Base-by-base conservation (phyloP, 2,888 invertebrate genomes). In the Zele albiditarsus region DNA sequence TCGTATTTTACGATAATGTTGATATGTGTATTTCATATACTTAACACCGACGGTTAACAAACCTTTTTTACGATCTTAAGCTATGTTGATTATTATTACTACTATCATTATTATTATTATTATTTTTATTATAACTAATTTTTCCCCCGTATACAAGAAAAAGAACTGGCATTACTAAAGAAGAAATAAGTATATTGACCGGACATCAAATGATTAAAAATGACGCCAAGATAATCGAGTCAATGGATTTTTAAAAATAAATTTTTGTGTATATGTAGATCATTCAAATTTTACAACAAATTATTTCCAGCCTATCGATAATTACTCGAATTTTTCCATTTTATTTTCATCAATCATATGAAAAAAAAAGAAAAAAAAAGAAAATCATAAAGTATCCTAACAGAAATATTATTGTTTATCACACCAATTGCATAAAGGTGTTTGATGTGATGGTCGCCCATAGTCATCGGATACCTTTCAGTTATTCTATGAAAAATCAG, bases 311-410 rank as follows among this genome's bases (percentile, higher is more conserved):
- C 33, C 33, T 49, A 53, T 42, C 42, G 33, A 72, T 71, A 71
- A 49, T 71, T 78, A 65, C 73, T 79, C 71, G 74, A 77, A 75
- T 68, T 63, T 71, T 33, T 58, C 70, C 77, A 20, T 28, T 46
- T 68, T 76, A 62, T 57, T 70, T 73, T 77, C 71, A 73, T 77
- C 70, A 65, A 68, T 73, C 71, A 67, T 68, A 74, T 67, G 27
- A 23, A 28, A 12, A 8, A 28, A 23, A n/a, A 16, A 27, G n/a
- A 42, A 23, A 28, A 12, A 8, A 28, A 23, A n/a, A 16, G n/a
- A 20, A 42, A 25, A 42, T 25, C n/a, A 27, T 46, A 14, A 42
- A 25, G 42, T 46, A 6, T 42, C 25, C 16, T 28, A 3, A 27
- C 23, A 67, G n/a, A 46, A 16, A 8, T 67, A 25, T 67, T 10